These are phyloP conservation scores for Amphipyra berbera DNA, from an alignment of 2,888 invertebrate genomes.

Conservation along the genomic window DNA sequence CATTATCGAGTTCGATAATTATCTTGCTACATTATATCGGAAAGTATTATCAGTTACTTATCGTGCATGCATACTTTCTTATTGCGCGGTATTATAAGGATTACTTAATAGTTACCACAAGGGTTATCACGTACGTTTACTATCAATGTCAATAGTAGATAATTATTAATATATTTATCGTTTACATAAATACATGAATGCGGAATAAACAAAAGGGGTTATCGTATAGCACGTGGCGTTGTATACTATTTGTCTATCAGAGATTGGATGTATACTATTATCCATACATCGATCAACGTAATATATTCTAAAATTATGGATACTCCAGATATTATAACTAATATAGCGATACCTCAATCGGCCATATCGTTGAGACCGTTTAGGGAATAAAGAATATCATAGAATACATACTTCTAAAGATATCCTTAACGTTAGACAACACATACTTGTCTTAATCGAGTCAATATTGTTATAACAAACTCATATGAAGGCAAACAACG, in stretches of 20 bases:
- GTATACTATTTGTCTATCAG: background rate
- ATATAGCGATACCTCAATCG: background rate
- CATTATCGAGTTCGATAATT: constrained; percentile 19
- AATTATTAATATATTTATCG: background rate
- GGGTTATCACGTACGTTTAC: constrained; percentile 1
- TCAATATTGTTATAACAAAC: constrained; percentile 52
- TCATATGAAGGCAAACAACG: constrained; percentile 48
- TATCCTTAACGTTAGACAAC: constrained; percentile 31
- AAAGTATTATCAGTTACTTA: background rate
- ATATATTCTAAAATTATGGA: background rate
- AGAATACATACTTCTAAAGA: constrained; percentile 7
- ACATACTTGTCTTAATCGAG: constrained; percentile 43
- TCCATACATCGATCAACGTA: too few species aligned
- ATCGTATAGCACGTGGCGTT: background rate
- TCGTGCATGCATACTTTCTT: constrained; percentile 18
- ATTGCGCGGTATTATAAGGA: constrained; percentile 11
- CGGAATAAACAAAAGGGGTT: too few species aligned
- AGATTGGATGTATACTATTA: too few species aligned
- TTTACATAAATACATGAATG: background rate
- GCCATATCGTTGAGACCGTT: background rate
- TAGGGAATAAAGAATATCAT: background rate
- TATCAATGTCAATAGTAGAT: constrained; percentile 4
- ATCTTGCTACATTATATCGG: too few species aligned
- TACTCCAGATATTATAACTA: background rate
- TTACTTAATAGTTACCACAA: constrained; percentile 21